phyloP scores from a whole-genome alignment of 1,140 invertebrate genomes.

The Aphis craccivora region DNA sequence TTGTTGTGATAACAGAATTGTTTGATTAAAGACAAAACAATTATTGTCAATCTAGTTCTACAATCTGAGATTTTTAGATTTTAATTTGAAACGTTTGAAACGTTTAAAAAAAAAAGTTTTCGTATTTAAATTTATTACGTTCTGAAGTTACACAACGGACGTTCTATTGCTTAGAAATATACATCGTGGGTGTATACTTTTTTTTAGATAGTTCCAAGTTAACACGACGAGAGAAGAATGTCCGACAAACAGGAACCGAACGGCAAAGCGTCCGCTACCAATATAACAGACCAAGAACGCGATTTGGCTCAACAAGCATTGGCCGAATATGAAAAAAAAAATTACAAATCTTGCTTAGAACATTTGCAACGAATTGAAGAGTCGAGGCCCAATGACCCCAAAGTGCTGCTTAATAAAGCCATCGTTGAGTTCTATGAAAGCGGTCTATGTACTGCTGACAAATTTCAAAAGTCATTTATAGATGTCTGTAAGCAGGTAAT shows the following conservation, averaged over 20 bases:
- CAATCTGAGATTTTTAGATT: neutral
- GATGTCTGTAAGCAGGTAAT: conserved; percentile 68
- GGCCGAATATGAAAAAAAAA: conserved; percentile 69
- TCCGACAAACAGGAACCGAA: conserved; percentile 31
- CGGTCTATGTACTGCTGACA: conserved; percentile 75
- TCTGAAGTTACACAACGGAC: neutral
- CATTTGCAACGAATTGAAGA: conserved; percentile 70
- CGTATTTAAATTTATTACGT: neutral
- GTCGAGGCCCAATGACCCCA: conserved; percentile 71
- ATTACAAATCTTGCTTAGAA: conserved; percentile 69
- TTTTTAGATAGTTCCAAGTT: neutral
- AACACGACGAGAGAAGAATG: neutral
- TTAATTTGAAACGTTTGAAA: neutral
- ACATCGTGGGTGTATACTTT: neutral
- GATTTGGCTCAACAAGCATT: conserved; percentile 68
- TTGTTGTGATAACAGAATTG: neutral
- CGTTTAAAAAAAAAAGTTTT: neutral
- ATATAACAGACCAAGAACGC: conserved; percentile 67
- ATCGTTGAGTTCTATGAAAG: conserved; percentile 77
- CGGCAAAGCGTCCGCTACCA: neutral
- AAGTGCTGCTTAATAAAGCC: conserved; percentile 77
- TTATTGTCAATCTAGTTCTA: neutral
- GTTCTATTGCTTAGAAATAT: neutral
- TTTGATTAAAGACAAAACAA: no score
- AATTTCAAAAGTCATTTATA: conserved; percentile 74